phyloP scores from a whole-genome alignment of 2,797 vertebrate genomes.

The Apogon talboti region DNA sequence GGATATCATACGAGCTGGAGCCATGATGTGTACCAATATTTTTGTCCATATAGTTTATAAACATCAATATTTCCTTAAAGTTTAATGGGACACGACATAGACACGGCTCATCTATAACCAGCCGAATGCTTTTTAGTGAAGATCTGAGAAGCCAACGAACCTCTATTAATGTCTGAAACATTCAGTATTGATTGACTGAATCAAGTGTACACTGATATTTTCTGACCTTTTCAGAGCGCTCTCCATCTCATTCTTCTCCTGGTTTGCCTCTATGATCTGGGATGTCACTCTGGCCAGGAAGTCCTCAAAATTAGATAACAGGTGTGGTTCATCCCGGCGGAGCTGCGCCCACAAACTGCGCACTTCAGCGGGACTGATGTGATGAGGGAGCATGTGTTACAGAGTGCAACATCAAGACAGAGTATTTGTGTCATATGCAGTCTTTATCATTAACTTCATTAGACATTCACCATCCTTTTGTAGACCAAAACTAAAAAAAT shows the following conservation, averaged over 20 bases:
- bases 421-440: neutral
- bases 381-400: constrained; percentile 1
- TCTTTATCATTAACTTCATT: neutral
- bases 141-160: constrained; percentile 1
- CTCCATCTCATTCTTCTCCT: constrained; percentile 92
- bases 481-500: neutral
- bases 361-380: constrained; percentile 85
- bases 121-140: neutral
- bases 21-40: too few relatives aligned
- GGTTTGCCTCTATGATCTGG: constrained; percentile 90
- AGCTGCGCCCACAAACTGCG: constrained; percentile 90
- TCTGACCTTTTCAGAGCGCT: constrained; percentile 87
- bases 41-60: too few relatives aligned
- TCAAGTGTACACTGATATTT: neutral
- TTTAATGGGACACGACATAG: too few relatives aligned
- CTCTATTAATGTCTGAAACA: neutral
- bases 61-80: too few relatives aligned
- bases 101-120: constrained; percentile 6
- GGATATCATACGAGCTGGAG: too few relatives aligned
- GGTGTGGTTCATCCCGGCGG: constrained; percentile 87
- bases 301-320: constrained; percentile 92
- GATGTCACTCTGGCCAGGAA: constrained; percentile 89
- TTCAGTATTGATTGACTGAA: neutral
- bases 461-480: neutral
- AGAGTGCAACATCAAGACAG: neutral